These are phyloP conservation scores for Drosophila tani DNA, from an alignment of 1,140 invertebrate species.

Conservation along the genomic window DNA sequence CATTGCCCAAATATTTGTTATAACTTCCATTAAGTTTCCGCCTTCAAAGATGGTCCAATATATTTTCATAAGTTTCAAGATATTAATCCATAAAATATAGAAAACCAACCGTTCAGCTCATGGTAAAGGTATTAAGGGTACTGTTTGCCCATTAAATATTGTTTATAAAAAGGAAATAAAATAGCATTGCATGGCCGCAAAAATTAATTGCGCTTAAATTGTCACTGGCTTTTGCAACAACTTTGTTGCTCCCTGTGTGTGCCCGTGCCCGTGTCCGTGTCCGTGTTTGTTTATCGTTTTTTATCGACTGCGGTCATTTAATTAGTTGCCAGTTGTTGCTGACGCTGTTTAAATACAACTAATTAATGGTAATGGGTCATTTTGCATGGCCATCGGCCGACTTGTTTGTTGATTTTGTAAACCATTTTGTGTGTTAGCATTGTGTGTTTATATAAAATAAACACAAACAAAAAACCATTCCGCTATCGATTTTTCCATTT, in stretches of 20 bases:
- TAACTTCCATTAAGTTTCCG: no score
- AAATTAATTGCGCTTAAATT: conserved; percentile 80
- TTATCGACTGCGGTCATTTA: conserved; percentile 67
- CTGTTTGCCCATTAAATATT: not conserved
- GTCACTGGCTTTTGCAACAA: conserved; percentile 67
- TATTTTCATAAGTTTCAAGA: no score
- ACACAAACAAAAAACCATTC: conserved; percentile 14
- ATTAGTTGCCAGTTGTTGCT: conserved; percentile 55
- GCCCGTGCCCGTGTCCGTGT: conserved; percentile 7
- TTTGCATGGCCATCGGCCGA: conserved; percentile 71
- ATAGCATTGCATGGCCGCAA: conserved; percentile 51
- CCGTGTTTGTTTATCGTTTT: conserved; percentile 63
- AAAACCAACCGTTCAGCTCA: no score
- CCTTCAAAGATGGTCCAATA: no score
- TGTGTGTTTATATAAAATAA: conserved; percentile 37
- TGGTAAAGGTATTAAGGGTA: not conserved
- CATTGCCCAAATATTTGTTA: no score
- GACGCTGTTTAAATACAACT: conserved; percentile 73
- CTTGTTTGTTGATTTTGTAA: conserved; percentile 80
- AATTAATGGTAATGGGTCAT: conserved; percentile 81
- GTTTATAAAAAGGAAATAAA: not conserved
- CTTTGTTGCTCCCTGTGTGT: conserved; percentile 41
- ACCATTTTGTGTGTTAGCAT: conserved; percentile 57
- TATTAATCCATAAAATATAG: no score
- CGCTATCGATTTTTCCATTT: conserved; percentile 61